Evolutionary conservation across 2,797 vertebrate genomes (phyloP), one percentile per base, ranked within the genome.

Genomic region (Sebastes dallii): DNA sequence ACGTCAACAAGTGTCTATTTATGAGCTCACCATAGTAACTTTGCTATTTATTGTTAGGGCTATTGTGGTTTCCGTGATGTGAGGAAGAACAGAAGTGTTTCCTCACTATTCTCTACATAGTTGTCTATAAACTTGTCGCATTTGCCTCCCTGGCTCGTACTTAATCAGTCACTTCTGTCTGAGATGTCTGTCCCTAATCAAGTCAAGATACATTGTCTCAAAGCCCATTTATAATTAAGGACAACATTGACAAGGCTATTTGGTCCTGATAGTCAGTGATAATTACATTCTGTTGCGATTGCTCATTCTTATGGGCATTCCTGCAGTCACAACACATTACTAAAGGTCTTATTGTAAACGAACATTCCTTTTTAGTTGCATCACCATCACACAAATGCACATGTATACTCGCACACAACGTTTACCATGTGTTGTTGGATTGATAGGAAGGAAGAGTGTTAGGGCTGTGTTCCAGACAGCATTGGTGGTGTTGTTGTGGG

Each of bases 321-420:
- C 66, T 72, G 58, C 66, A 81, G 39, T 78, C 73, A 36, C 75
- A 73, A 36, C 79, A 66, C 56, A 66, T 80, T 73, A 72, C 82
- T 77, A 68, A 79, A 81, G 73, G 70, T 82, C 72, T 55, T 83
- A 89, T 88, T 88, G 75, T 90, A 88, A 89, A 93, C 75, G 64
- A 86, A 80, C 87, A 93, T 92, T 92, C 89, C 78, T 90, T 58
- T 80, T 65, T 13, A 32, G 81, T 82, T 90, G 73, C 72, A 80
- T 91, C 86, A 91, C 29, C 16, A 55, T 71, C 72, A 75, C 70
- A 72, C 67, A 74, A 72, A 65, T 62, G 73, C 73, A 72, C 67
- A 83, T 32, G 56, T 72, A 86, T 56, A 66, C 34, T 67, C 74
- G 9, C 71, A 72, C 59, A 83, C 78, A 85, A 72, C 9, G 29